Base-by-base conservation (phyloP, 2,797 vertebrate species). In the Tympanoctomys barrerae region DNA sequence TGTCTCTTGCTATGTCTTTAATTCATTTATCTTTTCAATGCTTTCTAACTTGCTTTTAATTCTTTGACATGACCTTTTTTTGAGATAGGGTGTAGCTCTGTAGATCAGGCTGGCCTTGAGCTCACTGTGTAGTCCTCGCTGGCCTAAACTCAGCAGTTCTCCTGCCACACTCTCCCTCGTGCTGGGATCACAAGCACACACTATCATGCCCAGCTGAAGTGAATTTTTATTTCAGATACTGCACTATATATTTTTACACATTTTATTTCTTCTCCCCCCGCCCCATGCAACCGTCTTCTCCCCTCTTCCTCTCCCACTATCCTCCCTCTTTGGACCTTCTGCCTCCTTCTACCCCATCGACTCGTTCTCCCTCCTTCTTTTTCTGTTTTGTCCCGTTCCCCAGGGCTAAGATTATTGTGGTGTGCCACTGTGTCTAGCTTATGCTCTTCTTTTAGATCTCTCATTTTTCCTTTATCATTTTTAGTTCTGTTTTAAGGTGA, bases 191-290 rank as follows among this genome's bases (percentile, higher is more conserved):
- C 8, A 71, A 8, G 21, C 68, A 66, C 33, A 14, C 31, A 33
- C 28, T 28, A 66, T 4, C 19, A 71, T 9, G 4, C 36, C 8
- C 19, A 21, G 68, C n/a, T 71, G 19, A 71, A 83, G n/a, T 78
- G 42, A 54, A 68, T 75, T 93, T 92, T 86, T 52, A 90, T 81
- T 90, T 87, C 39, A 77, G 12, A 61, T 93, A 78, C 82, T 78
- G 13, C 49, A 77, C 62, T 7, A 68, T 68, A 68, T 95, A 49
- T 75, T 87, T 91, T 92, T 92, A 68, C 21, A 78, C 28, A 3
- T 93, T 90, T 36, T 75, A n/a, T 14, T 36, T 80, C 78, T 81
- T 39, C n/a, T 42, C 36, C 61, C 36, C 57, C 22, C 31, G 14
- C 33, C 28, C 39, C 26, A 39, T 7, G 6, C 71, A 4, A 26